Evolutionary conservation across 2,888 invertebrate genomes (phyloP).

Genomic region (Isoperla grammatica): DNA sequence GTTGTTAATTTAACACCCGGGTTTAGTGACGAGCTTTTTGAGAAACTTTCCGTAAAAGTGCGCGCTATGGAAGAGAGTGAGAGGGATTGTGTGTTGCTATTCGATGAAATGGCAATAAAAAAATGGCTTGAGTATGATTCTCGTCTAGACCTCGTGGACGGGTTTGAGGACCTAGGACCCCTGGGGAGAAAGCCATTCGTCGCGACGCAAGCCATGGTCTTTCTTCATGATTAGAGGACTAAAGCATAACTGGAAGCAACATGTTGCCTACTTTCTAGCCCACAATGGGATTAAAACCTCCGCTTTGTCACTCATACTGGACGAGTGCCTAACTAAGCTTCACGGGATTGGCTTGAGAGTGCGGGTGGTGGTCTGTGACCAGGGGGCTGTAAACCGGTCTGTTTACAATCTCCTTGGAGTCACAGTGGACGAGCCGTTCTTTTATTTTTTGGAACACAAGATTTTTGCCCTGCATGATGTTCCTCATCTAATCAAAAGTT

Average conservation of each 20-base stretch:
- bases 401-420: conserved; percentile 30
- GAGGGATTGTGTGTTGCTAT: conserved; percentile 33
- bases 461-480: conserved; percentile 32
- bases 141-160: conserved; percentile 31
- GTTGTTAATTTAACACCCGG: conserved; percentile 32
- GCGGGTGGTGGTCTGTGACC: conserved; percentile 32
- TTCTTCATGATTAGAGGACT: conserved; percentile 34
- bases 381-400: conserved; percentile 29
- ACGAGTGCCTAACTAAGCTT: conserved; percentile 23
- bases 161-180: conserved; percentile 32
- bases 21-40: conserved; percentile 30
- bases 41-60: conserved; percentile 31
- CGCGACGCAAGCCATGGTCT: conserved; percentile 33
- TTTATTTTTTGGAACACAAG: conserved; percentile 23
- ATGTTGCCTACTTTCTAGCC: conserved; percentile 32
- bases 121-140: conserved; percentile 31
- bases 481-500: conserved; percentile 32
- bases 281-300: conserved; percentile 22
- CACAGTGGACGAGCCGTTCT: conserved; percentile 27
- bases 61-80: conserved; percentile 32
- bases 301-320: conserved; percentile 25
- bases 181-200: conserved; percentile 28
- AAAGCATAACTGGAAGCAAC: conserved; percentile 33
- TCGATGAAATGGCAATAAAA: conserved; percentile 34
- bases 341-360: conserved; percentile 28